Evolutionary conservation across 2,797 vertebrate species (phyloP), one percentile per base, ranked within the genome.

Genomic region (Pseudopleuronectes americanus): DNA sequence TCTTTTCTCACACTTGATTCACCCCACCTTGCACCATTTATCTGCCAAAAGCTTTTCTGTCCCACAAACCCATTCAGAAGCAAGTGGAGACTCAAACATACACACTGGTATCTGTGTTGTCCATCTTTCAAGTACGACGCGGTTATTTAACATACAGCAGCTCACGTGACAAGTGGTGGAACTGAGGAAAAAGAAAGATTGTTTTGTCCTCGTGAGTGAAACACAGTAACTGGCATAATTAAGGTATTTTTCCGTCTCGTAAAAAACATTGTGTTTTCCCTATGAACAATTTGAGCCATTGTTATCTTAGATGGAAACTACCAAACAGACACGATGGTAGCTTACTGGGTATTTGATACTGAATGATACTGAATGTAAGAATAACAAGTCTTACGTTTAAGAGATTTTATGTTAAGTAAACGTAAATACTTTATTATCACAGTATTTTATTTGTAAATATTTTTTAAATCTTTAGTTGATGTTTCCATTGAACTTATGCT

Each of bases 1-100:
- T 23, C 33, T 67, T 51, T 72, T 23, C 19, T 65, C 24, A 72
- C n/a, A 49, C 8, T 21, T 26, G 4, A 65, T 43, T 70, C 8
- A 17, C 4, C 28, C 49, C 19, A 71, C 13, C 8, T 31, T n/a
- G 1, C 52, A 65, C 2, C 51, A 57, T 45, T 45, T 19, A 17
- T 13, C 38, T 68, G 19, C 17, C 16, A 7, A 8, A 45, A 45
- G 43, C 36, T 17, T 19, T 45, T 19, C 43, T 21, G 36, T 52
- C 36, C 26, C 6, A 54, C 17, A 65, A 52, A 62, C 16, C 23
- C 55, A 73, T 59, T 70, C 48, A 55, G 24, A 57, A 54, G 3
- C 21, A 24, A 10, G 12, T 3, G 13, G 17, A 36, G 10, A 4
- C 45, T 33, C 8, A 62, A 19, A 38, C 12, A 38, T 38, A 38